Evolutionary conservation across 2,797 vertebrate species (phyloP), one percentile per base, ranked within the genome.

Genomic region (Mormyrus hasselquistii): DNA sequence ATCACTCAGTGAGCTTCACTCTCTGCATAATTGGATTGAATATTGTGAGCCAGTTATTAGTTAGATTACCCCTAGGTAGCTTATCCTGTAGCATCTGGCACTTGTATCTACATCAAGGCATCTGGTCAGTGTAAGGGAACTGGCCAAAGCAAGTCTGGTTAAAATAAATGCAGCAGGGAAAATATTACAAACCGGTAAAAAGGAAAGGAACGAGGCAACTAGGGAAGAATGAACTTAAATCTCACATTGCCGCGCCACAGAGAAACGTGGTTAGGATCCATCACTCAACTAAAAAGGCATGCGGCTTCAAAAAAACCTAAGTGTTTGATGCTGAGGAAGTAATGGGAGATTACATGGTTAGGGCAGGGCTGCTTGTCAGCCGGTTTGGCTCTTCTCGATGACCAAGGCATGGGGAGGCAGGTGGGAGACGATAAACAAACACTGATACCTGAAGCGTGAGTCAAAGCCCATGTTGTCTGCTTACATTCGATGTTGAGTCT

Each of bases 61-160:
- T 95, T 95, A 96, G 95, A 97, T 96, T 95, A 95, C 94, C 94
- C 94, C 95, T 94, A 93, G 94, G 95, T 93, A 94, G 94, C 92
- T 49, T 84, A 84, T 29, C n/a, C 94, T 92, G 91, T 93, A 95
- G 96, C 95, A 96, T 96, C 96, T 97, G 96, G 95, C 94, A 94
- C 95, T 94, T 94, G 94, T 94, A 95, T 95, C 95, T 95, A 94
- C 95, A 95, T 94, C 94, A 95, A 94, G 95, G 96, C 96, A 96
- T 96, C 95, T 97, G 95, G 95, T 96, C 93, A 94, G 93, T 95
- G 94, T 95, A 95, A 96, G 95, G 95, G 93, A 94, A 92, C 94
- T 94, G 95, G 95, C 95, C 95, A 96, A 95, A 95, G 94, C 94
- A 94, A 95, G 96, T 96, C 96, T 96, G 95, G 94, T 95, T 94